Conservation (phyloP, 1,140 invertebrate genomes). For the Drosophila mayri region DNA sequence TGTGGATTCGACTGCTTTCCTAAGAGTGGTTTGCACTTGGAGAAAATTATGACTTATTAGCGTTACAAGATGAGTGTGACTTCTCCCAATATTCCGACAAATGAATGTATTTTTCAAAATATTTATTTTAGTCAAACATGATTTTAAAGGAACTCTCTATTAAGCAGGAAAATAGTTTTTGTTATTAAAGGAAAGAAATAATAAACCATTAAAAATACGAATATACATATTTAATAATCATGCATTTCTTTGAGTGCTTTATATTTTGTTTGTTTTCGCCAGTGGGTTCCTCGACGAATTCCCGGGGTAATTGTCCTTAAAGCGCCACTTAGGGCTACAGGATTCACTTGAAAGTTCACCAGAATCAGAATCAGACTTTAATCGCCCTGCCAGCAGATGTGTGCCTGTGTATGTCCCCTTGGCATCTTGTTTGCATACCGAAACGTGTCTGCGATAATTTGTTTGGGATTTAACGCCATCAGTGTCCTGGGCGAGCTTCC, state of each 20-base stretch:
- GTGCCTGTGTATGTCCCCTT: neutral
- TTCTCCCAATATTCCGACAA: neutral
- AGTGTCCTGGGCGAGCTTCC: neutral
- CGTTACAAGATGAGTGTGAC: too few species aligned
- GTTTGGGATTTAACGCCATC: slow-evolving; percentile 56
- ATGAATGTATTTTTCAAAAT: neutral
- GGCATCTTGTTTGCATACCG: slow-evolving; percentile 36
- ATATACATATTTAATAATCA: neutral
- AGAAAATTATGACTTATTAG: neutral
- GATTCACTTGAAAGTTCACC: slow-evolving; percentile 29
- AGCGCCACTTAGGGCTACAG: slow-evolving; percentile 22
- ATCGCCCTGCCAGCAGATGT: slow-evolving; percentile 26
- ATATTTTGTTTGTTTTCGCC: slow-evolving; percentile 28
- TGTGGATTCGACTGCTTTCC: slow-evolving; percentile 5
- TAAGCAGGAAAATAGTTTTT: neutral
- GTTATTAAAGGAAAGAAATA: neutral
- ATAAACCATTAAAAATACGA: accelerated
- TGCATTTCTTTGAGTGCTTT: slow-evolving; percentile 5
- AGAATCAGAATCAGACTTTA: slow-evolving; percentile 32
- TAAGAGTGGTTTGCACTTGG: slow-evolving; percentile 6
- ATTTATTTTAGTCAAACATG: too few species aligned
- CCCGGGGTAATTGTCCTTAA: slow-evolving; percentile 42
- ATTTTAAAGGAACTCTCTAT: neutral
- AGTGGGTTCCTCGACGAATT: slow-evolving; percentile 5
- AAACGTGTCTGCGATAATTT: slow-evolving; percentile 71